Evolutionary conservation across 2,797 vertebrate genomes (phyloP), one percentile per base, ranked within the genome.

Genomic region (Rhinichthys osculus): DNA sequence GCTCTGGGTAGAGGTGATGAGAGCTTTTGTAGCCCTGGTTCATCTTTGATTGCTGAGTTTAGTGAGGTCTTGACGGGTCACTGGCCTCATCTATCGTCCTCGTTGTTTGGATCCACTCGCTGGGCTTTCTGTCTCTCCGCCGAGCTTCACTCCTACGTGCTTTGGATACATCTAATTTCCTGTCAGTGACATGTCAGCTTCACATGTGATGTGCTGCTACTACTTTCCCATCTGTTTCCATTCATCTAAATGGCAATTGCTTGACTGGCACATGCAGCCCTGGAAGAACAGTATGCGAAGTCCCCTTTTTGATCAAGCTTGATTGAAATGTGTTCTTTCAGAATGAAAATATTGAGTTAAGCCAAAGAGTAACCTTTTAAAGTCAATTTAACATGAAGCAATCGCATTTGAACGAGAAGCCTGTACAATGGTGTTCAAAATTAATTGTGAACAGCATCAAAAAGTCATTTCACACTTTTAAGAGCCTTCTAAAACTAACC

Each of bases 11-110:
- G 71, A n/a, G 17, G 33, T 74, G 84, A 72, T 76, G 81, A 84
- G 73, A 86, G 88, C 88, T 89, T 87, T 90, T 90, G 86, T 86
- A 88, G 86, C 88, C 64, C 77, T n/a, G 85, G 82, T 86, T 91
- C 82, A 85, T 81, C 86, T 88, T 77, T 92, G 89, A 91, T 90
- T 90, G 89, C 78, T 84, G 87, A 87, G 90, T 91, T 90, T 89
- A 91, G 88, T 82, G 86, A 80, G 84, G 88, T 86, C 89, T 88
- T 82, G 84, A 81, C 74, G 89, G 90, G 90, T 91, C 90, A 89
- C 81, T 82, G 89, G 83, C 86, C 87, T 88, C 84, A 90, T 91
- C 88, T 91, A 50, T 78, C 78, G 70, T 88, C 85, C 87, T 73
- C 38, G 59, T 74, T 57, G 66, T 79, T 88, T 90, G 91, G 90